Evolutionary conservation across 1,140 invertebrate genomes (phyloP), one percentile per base, ranked within the genome.

Genomic region (Teleogryllus occipitalis): DNA sequence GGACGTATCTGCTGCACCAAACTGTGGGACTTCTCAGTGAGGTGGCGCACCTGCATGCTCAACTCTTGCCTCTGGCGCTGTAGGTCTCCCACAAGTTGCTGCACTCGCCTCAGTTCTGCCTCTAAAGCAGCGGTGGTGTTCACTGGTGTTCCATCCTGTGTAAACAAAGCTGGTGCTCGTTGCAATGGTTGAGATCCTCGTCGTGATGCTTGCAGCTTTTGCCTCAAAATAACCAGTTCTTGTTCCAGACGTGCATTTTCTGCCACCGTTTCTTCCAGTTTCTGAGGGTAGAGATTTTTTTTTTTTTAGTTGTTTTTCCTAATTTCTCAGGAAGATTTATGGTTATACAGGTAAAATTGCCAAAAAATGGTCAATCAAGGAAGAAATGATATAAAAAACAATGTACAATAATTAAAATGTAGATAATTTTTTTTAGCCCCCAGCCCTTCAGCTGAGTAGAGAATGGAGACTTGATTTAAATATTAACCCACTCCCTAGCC

Each of bases 241-340:
- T 96, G 93, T 85, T 97, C 96, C 49, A 97, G 85, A 10, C 93
- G 90, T 12, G 94, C 94, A 85, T 96, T 97, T 81, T 96, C 95
- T 1, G 94, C 93, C 18, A 96, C 94, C 0, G 94, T 96, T 84
- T 96, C 95, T 86, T 97, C 96, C 80, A 97, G 86, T 91, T 95
- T 95, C 93, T 95, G 85, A 22, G 87, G 7, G 18, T 65, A 65
- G 18, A 65, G 10, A 5, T 2, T 39, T 2, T 2, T 39, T 2
- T 39, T 39, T 39, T 39, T 39, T 39, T 1, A 39, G 5, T 2
- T 39, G 1, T 39, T 39, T 39, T 39, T 39, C 5, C 27, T 39
- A 39, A 39, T 39, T 39, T 39, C 5, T 39, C 27, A 39, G 27
- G 5, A 39, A 39, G 5, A 39, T 39, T 39, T 39, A n/a, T 15